Evolutionary conservation across 2,113 vertebrate species (phyloP).

Genomic region (Megaleporinus macrocephalus): DNA sequence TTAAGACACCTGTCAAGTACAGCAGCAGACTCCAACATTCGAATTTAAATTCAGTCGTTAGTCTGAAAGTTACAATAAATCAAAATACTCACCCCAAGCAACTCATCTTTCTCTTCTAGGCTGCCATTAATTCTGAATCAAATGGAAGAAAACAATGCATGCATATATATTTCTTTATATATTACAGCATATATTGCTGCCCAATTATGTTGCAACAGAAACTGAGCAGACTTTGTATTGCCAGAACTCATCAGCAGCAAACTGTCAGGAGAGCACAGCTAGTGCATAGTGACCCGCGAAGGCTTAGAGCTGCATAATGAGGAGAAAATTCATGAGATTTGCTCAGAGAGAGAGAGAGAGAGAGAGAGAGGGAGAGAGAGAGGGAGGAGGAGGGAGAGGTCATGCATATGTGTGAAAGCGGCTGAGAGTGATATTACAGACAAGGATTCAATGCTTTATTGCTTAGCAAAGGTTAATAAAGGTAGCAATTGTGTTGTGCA

Average conservation of each 20-base stretch:
- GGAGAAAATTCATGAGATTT: conserved; percentile 65
- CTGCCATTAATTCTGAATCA: conserved; percentile 60
- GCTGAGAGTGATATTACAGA: not conserved
- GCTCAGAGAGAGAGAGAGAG: conserved; percentile 21
- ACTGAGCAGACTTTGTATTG: conserved; percentile 59
- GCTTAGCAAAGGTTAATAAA: conserved; percentile 1
- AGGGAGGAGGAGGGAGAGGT: conserved; percentile 15
- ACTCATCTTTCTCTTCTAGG: conserved; percentile 78
- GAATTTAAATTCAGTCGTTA: not conserved
- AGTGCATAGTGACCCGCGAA: conserved; percentile 59
- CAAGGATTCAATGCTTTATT: conserved; percentile 1
- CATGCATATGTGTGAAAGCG: not conserved
- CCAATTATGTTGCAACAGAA: conserved; percentile 28
- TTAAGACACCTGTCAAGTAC: not conserved
- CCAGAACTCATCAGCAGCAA: conserved; percentile 68
- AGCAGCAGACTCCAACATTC: conserved; percentile 4
- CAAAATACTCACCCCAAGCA: conserved; percentile 85
- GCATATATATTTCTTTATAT: no score
- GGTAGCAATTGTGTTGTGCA: not conserved
- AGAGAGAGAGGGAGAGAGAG: conserved; percentile 21
- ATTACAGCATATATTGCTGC: conserved; percentile 2
- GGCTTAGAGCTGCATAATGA: conserved; percentile 70
- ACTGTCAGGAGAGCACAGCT: conserved; percentile 72
- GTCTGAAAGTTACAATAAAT: not conserved
- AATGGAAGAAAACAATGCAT: conserved; percentile 29